A percentile compares a stretch with the other conserved stretches of the same genome.
Evolutionary conservation across 2,888 invertebrate genomes (phyloP).

Genomic region (Archips crataeganus): DNA sequence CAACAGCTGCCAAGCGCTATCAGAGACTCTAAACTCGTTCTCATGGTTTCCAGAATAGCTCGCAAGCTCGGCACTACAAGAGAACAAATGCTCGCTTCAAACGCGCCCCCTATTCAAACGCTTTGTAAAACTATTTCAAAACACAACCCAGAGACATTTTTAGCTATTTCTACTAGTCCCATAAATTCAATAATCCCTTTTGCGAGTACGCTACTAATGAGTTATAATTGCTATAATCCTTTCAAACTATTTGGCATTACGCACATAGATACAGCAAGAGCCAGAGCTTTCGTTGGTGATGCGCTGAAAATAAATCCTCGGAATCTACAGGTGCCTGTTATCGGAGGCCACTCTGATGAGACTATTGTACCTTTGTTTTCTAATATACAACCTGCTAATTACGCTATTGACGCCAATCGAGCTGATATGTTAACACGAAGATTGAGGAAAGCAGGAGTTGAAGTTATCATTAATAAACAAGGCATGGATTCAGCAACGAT

Average conservation of each 20-base stretch:
- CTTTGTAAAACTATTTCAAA: slow-evolving; percentile 62
- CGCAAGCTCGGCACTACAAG: slow-evolving; percentile 56
- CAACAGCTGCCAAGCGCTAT: slow-evolving; percentile 55
- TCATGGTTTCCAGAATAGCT: slow-evolving; percentile 60
- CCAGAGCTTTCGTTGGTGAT: slow-evolving; percentile 56
- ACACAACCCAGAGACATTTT: slow-evolving; percentile 61
- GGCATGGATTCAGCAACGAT: slow-evolving; percentile 61
- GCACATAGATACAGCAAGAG: slow-evolving; percentile 64
- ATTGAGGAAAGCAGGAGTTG: slow-evolving; percentile 63
- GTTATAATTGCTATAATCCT: slow-evolving; percentile 64
- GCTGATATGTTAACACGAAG: slow-evolving; percentile 64
- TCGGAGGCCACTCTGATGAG: slow-evolving; percentile 71
- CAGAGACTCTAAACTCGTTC: slow-evolving; percentile 57
- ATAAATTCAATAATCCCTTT: slow-evolving; percentile 70
- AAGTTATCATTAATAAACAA: slow-evolving; percentile 61
- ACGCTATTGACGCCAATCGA: slow-evolving; percentile 53
- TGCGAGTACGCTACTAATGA: slow-evolving; percentile 60
- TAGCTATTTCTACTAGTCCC: slow-evolving; percentile 68
- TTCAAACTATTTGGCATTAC: slow-evolving; percentile 69
- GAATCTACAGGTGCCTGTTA: slow-evolving; percentile 62
- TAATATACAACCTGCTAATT: slow-evolving; percentile 56
- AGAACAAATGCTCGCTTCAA: slow-evolving; percentile 63
- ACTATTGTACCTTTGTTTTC: slow-evolving; percentile 72
- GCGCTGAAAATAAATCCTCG: slow-evolving; percentile 56
- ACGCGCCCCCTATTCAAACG: slow-evolving; percentile 60